Conservation (phyloP, 2,888 invertebrate genomes). For the Pedicia rivosa region DNA sequence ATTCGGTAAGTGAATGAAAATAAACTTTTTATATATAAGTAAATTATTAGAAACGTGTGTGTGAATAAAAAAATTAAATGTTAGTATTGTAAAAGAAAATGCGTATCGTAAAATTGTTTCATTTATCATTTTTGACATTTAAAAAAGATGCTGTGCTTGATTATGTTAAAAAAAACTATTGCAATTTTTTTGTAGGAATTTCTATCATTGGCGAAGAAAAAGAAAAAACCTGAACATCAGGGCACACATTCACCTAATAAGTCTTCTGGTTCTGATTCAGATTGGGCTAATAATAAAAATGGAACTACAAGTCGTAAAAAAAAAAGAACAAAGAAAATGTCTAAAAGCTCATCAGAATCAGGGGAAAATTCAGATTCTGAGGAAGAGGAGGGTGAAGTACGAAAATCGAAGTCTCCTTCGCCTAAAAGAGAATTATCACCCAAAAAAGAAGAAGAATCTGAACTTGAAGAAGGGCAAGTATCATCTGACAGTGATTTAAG, state of each 20-base stretch:
- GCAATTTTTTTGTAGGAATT: too few relatives aligned
- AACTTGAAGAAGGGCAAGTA: conserved; percentile 81
- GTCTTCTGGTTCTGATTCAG: conserved; percentile 39
- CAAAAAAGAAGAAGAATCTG: conserved; percentile 32
- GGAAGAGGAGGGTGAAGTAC: conserved; percentile 22
- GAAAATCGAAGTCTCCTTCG: conserved; percentile 19
- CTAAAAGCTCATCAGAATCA: conserved; percentile 22
- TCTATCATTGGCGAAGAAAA: conserved; percentile 64
- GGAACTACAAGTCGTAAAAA: conserved; percentile 24
- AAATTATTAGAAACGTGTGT: too few relatives aligned
- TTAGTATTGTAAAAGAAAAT: too few relatives aligned
- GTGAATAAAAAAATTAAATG: too few relatives aligned
- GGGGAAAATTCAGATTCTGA: conserved; percentile 28
- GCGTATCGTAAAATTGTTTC: too few relatives aligned
- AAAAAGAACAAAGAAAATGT: conserved; percentile 25
- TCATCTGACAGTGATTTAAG: conserved; percentile 50
- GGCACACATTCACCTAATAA: conserved; percentile 28
- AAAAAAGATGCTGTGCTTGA: too few relatives aligned
- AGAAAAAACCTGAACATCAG: conserved; percentile 36
- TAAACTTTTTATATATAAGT: neutral
- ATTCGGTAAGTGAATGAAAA: conserved; percentile 51
- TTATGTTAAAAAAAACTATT: too few relatives aligned
- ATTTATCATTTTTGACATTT: too few relatives aligned
- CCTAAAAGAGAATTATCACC: conserved; percentile 16
- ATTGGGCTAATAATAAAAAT: conserved; percentile 29